Base-by-base conservation (phyloP, 2,797 vertebrate species). In the Tamandua tetradactyla region DNA sequence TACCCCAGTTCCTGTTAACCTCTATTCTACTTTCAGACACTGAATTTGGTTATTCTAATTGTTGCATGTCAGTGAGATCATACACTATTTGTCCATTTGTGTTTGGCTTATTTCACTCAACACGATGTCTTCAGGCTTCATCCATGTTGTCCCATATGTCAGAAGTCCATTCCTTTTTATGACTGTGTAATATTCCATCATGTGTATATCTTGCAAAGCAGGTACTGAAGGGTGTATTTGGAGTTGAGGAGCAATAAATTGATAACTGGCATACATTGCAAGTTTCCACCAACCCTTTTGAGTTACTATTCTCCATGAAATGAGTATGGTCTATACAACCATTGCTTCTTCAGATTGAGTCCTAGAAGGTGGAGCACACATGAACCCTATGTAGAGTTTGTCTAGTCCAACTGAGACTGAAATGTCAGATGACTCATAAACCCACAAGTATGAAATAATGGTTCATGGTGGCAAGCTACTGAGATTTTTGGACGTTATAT, bases 401-500 rank as follows among this genome's bases (percentile, higher is more conserved):
- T 37, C 5, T 71, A 22, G 61, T 14, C 12, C 27, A 30, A 11
- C 23, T 71, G 72, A 89, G 47, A 11, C 10, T 84, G 62, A 92
- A 90, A 72, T 79, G 49, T 71, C 69, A 95, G 59, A 55, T 69
- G 44, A 57, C 52, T 81, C 61, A 35, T 1, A 85, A 92, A 81
- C 25, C 32, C n/a, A 35, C 7, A n/a, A 84, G n/a, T 59, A 85
- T 74, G 66, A 94, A 95, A 68, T 49, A 81, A 91, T 72, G 88
- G 49, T 79, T 79, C 72, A 74, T 86, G 49, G 15, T 64, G 55
- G 59, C 37, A 90, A 91, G 40, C 71, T 62, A 59, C 14, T 84
- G 47, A 75, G 68, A 74, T 52, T 52, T 89, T 81, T 72, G 55
- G 93, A 93, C 74, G 86, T 92, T 95, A 93, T 44, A 69, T 23